Percentiles rank a stretch among this genome's conserved stretches.
phyloP scores from a whole-genome alignment of 2,113 vertebrate species.

The Neogobius melanostomus region DNA sequence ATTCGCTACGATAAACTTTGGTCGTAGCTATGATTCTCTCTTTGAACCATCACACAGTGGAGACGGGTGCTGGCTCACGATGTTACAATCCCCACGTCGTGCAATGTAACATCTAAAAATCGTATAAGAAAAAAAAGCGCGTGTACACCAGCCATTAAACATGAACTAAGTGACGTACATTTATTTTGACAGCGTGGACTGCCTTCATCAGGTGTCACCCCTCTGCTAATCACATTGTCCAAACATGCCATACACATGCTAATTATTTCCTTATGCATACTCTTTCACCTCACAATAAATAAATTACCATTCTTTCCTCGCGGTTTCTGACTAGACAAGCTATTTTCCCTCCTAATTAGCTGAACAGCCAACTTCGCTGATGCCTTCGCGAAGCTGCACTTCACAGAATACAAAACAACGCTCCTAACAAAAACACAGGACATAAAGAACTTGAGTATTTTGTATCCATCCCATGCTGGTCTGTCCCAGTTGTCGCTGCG shows the following conservation, averaged over 20 bases:
- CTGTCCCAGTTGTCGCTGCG: conserved; percentile 24
- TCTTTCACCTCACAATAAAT: conserved; percentile 19
- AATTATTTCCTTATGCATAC: not conserved
- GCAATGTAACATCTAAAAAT: too few species aligned
- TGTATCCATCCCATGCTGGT: conserved; percentile 22
- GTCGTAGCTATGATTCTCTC: too few species aligned
- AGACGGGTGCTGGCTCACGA: too few species aligned
- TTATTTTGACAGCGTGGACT: not conserved
- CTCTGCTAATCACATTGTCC: not conserved
- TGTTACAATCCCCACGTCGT: too few species aligned
- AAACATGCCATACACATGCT: not conserved
- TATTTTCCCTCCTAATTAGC: conserved; percentile 17
- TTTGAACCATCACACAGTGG: too few species aligned
- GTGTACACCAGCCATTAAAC: not conserved
- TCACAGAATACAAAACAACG: conserved; percentile 21
- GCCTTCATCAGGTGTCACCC: not conserved
- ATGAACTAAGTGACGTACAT: not conserved
- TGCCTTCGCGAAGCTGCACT: conserved; percentile 32
- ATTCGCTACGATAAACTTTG: too few species aligned
- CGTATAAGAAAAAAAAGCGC: not conserved
- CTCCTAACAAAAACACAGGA: not conserved
- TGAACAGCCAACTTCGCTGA: not conserved
- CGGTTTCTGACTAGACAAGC: conserved; percentile 8
- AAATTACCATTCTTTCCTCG: conserved; percentile 1
- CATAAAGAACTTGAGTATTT: conserved; percentile 51